Evolutionary conservation across 2,797 vertebrate species (phyloP).

Genomic region (Microhierax caerulescens): DNA sequence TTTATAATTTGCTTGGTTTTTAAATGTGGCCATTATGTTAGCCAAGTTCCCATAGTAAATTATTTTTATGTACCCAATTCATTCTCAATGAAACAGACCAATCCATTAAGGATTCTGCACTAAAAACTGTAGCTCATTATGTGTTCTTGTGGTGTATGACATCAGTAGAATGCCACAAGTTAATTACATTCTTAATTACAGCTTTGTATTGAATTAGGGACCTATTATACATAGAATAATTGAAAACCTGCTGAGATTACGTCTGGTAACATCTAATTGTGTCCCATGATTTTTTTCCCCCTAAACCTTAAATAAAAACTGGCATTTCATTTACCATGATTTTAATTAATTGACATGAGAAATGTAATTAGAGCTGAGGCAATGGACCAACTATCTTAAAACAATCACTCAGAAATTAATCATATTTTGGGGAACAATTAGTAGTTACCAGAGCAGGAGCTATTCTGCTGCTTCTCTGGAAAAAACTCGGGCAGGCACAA

Average conservation of each 20-base stretch:
- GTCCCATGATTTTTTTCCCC: neutral
- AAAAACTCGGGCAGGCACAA: neutral
- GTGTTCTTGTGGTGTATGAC: slow-evolving; percentile 58
- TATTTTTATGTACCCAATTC: slow-evolving; percentile 38
- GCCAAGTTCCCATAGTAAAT: slow-evolving; percentile 16
- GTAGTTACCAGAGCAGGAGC: neutral
- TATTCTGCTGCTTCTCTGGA: neutral
- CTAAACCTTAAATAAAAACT: slow-evolving; percentile 66
- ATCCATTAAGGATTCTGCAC: slow-evolving; percentile 13
- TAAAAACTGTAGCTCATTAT: slow-evolving; percentile 44
- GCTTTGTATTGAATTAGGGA: slow-evolving; percentile 72
- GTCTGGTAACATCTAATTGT: slow-evolving; percentile 74
- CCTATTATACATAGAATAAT: slow-evolving; percentile 69
- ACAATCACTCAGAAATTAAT: neutral
- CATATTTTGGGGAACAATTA: slow-evolving; percentile 9
- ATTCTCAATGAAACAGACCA: neutral
- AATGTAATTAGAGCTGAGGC: slow-evolving; percentile 55
- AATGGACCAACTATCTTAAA: slow-evolving; percentile 4
- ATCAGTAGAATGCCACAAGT: slow-evolving; percentile 63
- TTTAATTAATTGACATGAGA: slow-evolving; percentile 73
- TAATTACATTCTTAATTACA: slow-evolving; percentile 79
- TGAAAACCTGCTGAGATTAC: slow-evolving; percentile 76
- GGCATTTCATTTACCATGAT: slow-evolving; percentile 64
- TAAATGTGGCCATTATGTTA: neutral
- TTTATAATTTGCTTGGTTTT: neutral